Evolutionary conservation across 30 jellyfish, hydroid and myxozoan genomes (phyloP), one percentile per base, ranked within the genome.

Genomic region (Catostylus mosaicus): DNA sequence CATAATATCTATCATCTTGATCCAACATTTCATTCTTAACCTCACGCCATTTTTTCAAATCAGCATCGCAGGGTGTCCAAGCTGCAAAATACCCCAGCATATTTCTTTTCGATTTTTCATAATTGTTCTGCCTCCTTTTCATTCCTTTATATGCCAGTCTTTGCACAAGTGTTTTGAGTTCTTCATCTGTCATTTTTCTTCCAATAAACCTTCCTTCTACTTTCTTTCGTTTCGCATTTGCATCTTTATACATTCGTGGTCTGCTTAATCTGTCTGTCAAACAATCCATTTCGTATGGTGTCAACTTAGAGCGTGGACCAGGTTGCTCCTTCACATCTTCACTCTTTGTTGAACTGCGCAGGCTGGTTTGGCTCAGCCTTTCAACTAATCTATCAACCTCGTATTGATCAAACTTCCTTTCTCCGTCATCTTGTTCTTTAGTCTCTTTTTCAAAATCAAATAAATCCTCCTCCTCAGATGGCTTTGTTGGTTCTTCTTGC

Each of bases 21-120:
- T 16, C 24, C 65, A 75, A 26, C 61, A 75, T 12, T 2, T 57
- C 65, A 12, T 78, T 40, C 6, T 77, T 77, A 67, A 38, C 14
- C 43, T 11, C 2, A 19, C 69, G 67, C 88, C 88, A 77, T 30
- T 57, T 37, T 57, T 24, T 38, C 43, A 47, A 77, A 77, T 77
- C 88, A 24, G 68, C 77, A 59, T 77, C 88, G 59, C 88, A 77
- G n/a, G 88, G 78, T 18, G 88, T 77, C 88, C 88, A 77, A 18
- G 56, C 57, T 57, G 88, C 88, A 59, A 77, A 77, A 37, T 77
- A 59, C 22, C 88, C 88, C 16, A 26, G 10, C 22, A 32, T 18
- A 16, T 77, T 33, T 61, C 45, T 77, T 50, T 72, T 27, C 26
- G 0, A 14, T 31, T 50, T 67, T 1, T 57, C 38, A 16, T 75